Conservation (phyloP, 1,140 invertebrate genomes). For the Mesaphorura yosii region DNA sequence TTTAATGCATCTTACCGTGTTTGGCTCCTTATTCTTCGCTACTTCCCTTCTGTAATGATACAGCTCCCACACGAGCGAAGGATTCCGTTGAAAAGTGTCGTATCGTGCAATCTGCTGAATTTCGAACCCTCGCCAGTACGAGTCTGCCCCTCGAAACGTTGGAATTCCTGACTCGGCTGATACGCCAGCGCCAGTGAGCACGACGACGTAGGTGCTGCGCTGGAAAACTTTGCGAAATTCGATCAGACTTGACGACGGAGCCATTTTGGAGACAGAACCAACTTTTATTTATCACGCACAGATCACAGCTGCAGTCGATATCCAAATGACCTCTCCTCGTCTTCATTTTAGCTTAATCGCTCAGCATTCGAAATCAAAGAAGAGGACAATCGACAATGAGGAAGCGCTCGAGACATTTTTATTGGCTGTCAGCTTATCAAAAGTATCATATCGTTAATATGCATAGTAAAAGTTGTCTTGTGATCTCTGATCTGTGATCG, state of each 20-base stretch:
- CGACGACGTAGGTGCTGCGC: conserved; percentile 48
- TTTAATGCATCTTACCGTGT: conserved; percentile 42
- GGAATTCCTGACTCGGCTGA: conserved; percentile 59
- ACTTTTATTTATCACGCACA: too few relatives aligned
- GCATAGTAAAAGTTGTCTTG: too few relatives aligned
- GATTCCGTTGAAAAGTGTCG: conserved; percentile 49
- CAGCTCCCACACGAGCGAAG: conserved; percentile 65
- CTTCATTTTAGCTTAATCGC: too few relatives aligned
- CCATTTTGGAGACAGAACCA: conserved; percentile 14
- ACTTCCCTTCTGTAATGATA: conserved; percentile 60
- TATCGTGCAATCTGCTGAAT: conserved; percentile 53
- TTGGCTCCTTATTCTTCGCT: conserved; percentile 50
- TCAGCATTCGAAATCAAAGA: too few relatives aligned
- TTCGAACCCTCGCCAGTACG: conserved; percentile 62
- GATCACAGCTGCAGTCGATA: too few relatives aligned
- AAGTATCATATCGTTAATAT: too few relatives aligned
- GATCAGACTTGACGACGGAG: conserved; percentile 38
- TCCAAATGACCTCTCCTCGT: too few relatives aligned
- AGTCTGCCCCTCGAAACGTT: conserved; percentile 63
- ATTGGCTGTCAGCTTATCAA: too few relatives aligned
- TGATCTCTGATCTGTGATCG: too few relatives aligned
- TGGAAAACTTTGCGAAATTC: conserved; percentile 46
- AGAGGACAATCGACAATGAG: too few relatives aligned
- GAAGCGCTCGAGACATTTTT: too few relatives aligned
- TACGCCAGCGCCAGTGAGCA: conserved; percentile 58